Evolutionary conservation across 1,140 invertebrate species (phyloP), one percentile per base, ranked within the genome.

Genomic region (Zaprionus capensis): DNA sequence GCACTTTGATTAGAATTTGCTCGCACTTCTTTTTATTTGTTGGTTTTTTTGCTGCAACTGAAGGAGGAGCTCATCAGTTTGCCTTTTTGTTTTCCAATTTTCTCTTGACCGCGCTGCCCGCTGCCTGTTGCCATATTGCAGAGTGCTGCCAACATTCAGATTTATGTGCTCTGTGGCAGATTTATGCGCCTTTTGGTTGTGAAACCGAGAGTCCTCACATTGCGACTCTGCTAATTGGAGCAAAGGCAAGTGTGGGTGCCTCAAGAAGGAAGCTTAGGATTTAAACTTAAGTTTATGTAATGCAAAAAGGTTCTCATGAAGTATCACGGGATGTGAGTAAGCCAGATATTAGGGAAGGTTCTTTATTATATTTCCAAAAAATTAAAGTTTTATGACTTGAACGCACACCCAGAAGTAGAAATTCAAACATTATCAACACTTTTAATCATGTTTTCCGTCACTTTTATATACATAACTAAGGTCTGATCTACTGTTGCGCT

Each of bases 131-230:
- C 53, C 53, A 38, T 24, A 62, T 12, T 57, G 72, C 41, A 34
- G 44, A 17, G 73, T 65, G 65, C 61, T 56, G 26, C 36, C 14
- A 38, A 14, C 36, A 67, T 68, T 38, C 11, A 72, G 74, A 76
- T 76, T 76, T 72, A 66, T 76, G 74, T 55, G 69, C 59, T 57
- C 22, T 66, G 26, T 46, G 56, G 28, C n/a, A 72, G 74, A 76
- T 76, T 76, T 76, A 76, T 76, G 74, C 59, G 74, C 26, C 55
- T 44, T 75, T 76, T 71, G 55, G 62, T 38, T 76, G n/a, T 65
- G 69, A 71, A 76, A 76, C 31, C 55, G 74, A 76, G 62, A 76
- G 61, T 76, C 28, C 44, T 31, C 34, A 49, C 11, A 34, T 20
- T 20, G 15, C 26, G 62, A 64, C 59, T 36, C 36, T 44, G 59